These are phyloP conservation scores for Druceiella hillmani DNA, from an alignment of 2,888 invertebrate species.

Conservation along the genomic window DNA sequence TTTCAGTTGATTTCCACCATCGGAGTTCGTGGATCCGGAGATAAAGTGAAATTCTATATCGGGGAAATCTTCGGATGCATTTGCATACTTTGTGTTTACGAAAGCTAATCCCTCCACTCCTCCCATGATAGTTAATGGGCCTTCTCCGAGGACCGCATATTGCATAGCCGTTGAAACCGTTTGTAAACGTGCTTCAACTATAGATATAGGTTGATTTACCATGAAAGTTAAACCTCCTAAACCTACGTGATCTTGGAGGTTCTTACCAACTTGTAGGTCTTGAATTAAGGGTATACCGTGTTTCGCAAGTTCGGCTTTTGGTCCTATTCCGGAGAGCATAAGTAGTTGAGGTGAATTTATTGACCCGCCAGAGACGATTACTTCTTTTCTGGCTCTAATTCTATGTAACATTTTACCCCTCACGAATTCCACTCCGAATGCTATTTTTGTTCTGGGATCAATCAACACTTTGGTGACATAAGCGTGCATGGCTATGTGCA, in stretches of 20 bases:
- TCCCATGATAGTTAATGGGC: conserved; percentile 80
- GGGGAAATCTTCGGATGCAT: conserved; percentile 74
- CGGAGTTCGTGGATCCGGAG: conserved; percentile 81
- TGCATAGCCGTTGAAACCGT: conserved; percentile 74
- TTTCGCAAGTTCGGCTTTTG: conserved; percentile 63
- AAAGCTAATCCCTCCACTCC: conserved; percentile 88
- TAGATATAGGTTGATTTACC: conserved; percentile 71
- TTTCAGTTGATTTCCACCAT: conserved; percentile 75
- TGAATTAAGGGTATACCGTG: conserved; percentile 74
- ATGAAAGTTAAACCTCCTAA: conserved; percentile 80
- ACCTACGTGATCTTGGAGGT: conserved; percentile 86
- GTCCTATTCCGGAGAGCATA: conserved; percentile 89
- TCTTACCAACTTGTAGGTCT: conserved; percentile 77
- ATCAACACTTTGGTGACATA: conserved; percentile 73
- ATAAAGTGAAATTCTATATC: conserved; percentile 89
- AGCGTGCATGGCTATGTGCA: conserved; percentile 79
- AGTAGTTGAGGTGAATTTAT: conserved; percentile 91
- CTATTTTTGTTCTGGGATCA: conserved; percentile 66
- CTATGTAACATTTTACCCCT: conserved; percentile 67
- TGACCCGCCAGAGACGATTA: conserved; percentile 86
- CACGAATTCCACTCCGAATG: conserved; percentile 78
- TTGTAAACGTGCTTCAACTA: conserved; percentile 74
- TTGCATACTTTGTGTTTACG: conserved; percentile 81
- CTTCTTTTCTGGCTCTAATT: conserved; percentile 75
- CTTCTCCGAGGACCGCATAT: conserved; percentile 78